phyloP scores from a whole-genome alignment of 2,113 vertebrate species.

The Dunckerocampus dactyliophorus region DNA sequence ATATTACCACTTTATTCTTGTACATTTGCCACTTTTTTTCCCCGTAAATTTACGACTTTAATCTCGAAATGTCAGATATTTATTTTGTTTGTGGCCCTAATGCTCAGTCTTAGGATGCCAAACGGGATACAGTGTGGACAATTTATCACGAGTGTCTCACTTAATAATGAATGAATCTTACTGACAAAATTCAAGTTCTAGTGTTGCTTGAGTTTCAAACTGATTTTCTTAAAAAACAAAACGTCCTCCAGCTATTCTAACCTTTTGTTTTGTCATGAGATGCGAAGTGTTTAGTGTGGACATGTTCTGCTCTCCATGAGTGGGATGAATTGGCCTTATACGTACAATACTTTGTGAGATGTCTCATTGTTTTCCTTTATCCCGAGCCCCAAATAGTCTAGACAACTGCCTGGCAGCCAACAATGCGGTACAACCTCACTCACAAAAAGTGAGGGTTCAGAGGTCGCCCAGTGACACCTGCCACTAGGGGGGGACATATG shows the following conservation, averaged over 20 bases:
- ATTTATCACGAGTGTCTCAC: too few species aligned
- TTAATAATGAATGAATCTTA: too few species aligned
- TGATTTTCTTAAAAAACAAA: neutral
- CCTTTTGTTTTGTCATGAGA: neutral
- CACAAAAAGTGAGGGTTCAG: slow-evolving; percentile 47
- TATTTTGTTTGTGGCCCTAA: too few species aligned
- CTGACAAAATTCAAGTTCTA: too few species aligned
- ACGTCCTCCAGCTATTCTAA: too few species aligned
- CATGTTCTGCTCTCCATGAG: neutral
- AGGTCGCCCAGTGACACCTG: slow-evolving; percentile 67
- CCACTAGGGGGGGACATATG: slow-evolving; percentile 62
- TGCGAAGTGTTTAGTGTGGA: neutral
- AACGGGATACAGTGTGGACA: too few species aligned
- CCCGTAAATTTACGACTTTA: too few species aligned
- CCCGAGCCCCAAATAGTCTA: slow-evolving; percentile 49
- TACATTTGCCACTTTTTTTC: too few species aligned
- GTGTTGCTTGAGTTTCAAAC: neutral
- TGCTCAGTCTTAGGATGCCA: too few species aligned
- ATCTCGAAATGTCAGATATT: too few species aligned
- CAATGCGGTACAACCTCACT: slow-evolving; percentile 41
- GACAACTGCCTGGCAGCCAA: slow-evolving; percentile 43
- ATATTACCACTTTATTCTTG: too few species aligned
- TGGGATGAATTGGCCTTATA: slow-evolving; percentile 6
- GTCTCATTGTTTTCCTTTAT: slow-evolving; percentile 40
- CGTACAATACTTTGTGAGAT: slow-evolving; percentile 9